These are phyloP conservation scores for Serilophus lunatus DNA, from an alignment of 2,113 vertebrate species.

Conservation along the genomic window DNA sequence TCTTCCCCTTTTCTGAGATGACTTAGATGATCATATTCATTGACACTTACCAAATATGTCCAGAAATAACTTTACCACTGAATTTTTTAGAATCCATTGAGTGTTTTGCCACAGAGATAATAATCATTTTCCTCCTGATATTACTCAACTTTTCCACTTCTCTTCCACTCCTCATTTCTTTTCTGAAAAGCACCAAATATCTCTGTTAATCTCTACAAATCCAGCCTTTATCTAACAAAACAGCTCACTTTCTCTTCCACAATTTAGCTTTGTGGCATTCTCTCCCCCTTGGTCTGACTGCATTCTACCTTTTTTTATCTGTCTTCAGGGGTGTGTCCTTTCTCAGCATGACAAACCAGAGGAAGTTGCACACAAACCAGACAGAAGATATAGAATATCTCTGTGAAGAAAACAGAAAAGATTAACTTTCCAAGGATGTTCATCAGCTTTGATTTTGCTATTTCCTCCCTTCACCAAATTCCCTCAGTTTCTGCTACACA, in stretches of 20 bases:
- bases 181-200: not conserved
- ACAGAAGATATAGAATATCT: not conserved
- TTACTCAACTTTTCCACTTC: not conserved
- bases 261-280: not conserved
- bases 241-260: not conserved
- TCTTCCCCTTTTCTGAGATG: not conserved
- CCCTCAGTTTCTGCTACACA: not conserved
- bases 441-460: not conserved
- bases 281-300: not conserved
- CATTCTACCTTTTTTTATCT: not conserved
- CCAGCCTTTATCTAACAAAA: not conserved
- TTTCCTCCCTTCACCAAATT: not conserved
- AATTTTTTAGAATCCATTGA: not conserved
- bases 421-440: not conserved
- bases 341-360: not conserved
- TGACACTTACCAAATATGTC: not conserved
- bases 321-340: not conserved
- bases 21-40: not conserved
- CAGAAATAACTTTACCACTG: not conserved
- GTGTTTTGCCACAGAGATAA: not conserved
- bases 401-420: not conserved
- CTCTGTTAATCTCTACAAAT: not conserved
- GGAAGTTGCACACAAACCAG: not conserved
- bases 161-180: not conserved
- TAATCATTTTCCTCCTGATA: not conserved